phyloP scores from a whole-genome alignment of 2,797 vertebrate genomes.

The Sebastes melanostomus region DNA sequence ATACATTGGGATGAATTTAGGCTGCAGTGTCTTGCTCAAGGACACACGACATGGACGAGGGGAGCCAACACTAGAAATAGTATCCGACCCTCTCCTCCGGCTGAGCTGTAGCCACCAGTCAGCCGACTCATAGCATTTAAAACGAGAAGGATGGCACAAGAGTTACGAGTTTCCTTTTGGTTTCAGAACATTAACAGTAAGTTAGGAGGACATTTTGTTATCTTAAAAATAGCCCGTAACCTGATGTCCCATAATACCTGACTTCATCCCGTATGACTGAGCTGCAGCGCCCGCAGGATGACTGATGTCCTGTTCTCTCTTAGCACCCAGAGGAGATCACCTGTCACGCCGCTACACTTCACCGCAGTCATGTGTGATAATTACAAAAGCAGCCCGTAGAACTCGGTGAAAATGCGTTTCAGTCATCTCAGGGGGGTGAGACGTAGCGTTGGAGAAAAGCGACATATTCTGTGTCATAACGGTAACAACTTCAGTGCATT shows the following conservation, averaged over 20 bases:
- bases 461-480: neutral
- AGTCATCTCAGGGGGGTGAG: neutral
- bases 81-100: neutral
- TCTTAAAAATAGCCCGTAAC: slow-evolving; percentile 1
- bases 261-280: neutral
- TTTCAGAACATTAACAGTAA: neutral
- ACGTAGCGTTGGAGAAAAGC: neutral
- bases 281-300: neutral
- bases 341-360: slow-evolving; percentile 4
- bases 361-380: slow-evolving; percentile 7
- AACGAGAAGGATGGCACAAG: neutral
- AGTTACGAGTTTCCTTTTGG: neutral
- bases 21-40: neutral
- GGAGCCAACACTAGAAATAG: neutral
- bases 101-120: neutral
- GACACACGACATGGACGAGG: neutral
- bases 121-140: neutral
- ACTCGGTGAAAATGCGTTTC: neutral
- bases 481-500: neutral
- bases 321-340: slow-evolving; percentile 18
- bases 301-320: neutral
- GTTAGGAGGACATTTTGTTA: neutral
- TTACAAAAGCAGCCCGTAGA: neutral
- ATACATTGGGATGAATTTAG: neutral
- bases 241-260: neutral